These are phyloP conservation scores for Staurois parvus DNA, from an alignment of 2,797 vertebrate genomes.

Conservation along the genomic window DNA sequence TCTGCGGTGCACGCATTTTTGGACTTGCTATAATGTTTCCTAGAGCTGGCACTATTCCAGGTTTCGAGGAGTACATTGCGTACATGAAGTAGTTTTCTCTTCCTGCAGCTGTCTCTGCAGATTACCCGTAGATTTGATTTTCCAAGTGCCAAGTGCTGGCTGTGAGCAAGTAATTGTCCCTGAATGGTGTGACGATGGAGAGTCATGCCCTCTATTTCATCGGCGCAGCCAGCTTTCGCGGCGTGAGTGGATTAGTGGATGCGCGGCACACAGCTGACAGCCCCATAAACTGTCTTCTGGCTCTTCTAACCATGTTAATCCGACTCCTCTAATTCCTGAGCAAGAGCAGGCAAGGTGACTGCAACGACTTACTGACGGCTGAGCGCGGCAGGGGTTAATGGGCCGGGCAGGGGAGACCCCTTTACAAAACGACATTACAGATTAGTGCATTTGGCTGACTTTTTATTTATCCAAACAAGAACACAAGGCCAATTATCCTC, in stretches of 20 bases:
- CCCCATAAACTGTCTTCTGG: constrained; percentile 69
- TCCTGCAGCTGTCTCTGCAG: not conserved
- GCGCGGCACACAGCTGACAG: constrained; percentile 67
- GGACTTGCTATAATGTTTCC: not conserved
- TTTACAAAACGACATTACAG: not conserved
- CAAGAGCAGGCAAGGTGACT: constrained; percentile 76
- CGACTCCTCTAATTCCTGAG: constrained; percentile 74
- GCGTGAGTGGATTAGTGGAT: constrained; percentile 71
- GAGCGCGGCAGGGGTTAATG: constrained; percentile 1
- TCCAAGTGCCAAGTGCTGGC: not conserved
- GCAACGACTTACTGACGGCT: not conserved
- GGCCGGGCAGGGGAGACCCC: not conserved
- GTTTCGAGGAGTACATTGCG: not conserved
- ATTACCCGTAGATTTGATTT: not conserved
- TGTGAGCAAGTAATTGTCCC: constrained; percentile 29
- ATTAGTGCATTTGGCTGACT: not conserved
- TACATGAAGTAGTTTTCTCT: not conserved
- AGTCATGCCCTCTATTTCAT: constrained; percentile 52
- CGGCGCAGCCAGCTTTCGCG: constrained; percentile 18
- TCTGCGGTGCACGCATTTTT: not conserved
- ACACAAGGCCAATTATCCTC: not conserved
- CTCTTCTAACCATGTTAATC: constrained; percentile 76
- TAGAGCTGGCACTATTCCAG: not conserved
- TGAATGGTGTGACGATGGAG: not conserved
- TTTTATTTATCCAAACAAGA: not conserved